phyloP scores from a whole-genome alignment of 37 sponge, comb jelly and placozoan genomes.

The Beroe forskalii region DNA sequence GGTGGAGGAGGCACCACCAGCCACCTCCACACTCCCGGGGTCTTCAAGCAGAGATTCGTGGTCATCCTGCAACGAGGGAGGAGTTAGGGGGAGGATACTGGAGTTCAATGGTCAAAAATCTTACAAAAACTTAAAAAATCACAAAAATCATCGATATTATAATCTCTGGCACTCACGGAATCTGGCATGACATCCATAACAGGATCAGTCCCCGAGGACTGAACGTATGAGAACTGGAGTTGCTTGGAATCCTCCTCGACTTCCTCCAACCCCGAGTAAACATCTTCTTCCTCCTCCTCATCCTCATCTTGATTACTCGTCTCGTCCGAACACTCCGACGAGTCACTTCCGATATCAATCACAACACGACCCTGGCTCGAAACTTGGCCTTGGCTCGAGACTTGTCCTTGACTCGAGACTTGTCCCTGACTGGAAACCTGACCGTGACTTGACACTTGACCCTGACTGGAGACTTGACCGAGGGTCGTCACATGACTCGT shows the following conservation, averaged over 20 bases:
- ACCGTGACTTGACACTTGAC: slow-evolving; percentile 15
- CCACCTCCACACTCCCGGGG: background rate
- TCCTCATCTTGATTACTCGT: background rate
- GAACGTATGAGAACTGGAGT: slow-evolving; percentile 53
- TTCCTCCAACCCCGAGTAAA: slow-evolving; percentile 19
- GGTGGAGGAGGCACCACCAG: background rate
- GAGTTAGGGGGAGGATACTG: background rate
- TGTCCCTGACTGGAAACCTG: slow-evolving; percentile 2
- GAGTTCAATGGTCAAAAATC: too few species aligned
- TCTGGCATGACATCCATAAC: slow-evolving; percentile 12
- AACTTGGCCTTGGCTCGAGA: background rate
- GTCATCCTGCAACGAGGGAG: background rate
- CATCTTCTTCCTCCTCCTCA: slow-evolving; percentile 56
- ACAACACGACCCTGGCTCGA: background rate
- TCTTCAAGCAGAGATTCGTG: slow-evolving; percentile 56
- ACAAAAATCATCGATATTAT: too few species aligned
- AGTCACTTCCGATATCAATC: slow-evolving; percentile 6
- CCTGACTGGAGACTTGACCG: background rate
- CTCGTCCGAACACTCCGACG: background rate
- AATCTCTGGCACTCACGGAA: slow-evolving; percentile 27
- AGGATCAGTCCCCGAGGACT: slow-evolving; percentile 24
- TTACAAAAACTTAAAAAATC: too few species aligned
- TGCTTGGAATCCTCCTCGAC: slow-evolving; percentile 38
- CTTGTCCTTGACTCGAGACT: too few species aligned
- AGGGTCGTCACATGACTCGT: slow-evolving; percentile 26